Evolutionary conservation across 1,140 invertebrate species (phyloP), one percentile per base, ranked within the genome.

Genomic region (Drosophila orena): DNA sequence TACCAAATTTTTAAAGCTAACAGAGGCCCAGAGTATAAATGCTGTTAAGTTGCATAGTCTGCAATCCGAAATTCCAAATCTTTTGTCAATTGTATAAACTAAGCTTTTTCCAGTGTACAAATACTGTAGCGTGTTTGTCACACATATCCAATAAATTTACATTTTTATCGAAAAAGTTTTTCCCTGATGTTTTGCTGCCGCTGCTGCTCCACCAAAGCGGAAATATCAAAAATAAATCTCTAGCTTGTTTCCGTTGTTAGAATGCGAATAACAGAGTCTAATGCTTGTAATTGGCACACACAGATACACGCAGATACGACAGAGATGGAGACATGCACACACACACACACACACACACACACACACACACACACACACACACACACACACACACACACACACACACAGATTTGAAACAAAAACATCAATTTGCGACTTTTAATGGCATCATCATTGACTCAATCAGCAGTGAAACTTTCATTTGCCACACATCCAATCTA

Each of bases 211-310:
- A 79, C 57, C 70, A 89, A 79, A 89, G 80, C 84, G 84, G 84
- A 89, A 89, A 89, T 89, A 89, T 89, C 84, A 89, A 89, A 88
- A 89, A 89, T 89, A 89, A 89, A 89, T 89, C 84, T 89, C 79
- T 84, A 61, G 77, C 80, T 76, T 83, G 84, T 83, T 79, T 86
- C 83, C 83, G 83, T 77, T 89, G 55, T 79, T 73, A 79, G 83
- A 86, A 88, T 88, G 57, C 66, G 75, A 89, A 86, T 72, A 71
- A 79, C 65, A 46, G 65, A 81, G 38, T 76, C 84, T 79, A 78
- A 88, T 75, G 71, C 75, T 79, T 83, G 72, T 86, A 86, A 86
- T 86, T 86, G 70, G 79, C 83, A 57, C 60, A 85, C 61, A 77
- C 35, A 44, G 15, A 58, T 8, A 66, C 52, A 61, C 14, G 1